A percentile compares a stretch with the other conserved stretches of the same genome.
These are phyloP conservation scores for Gadopsis bispinosus DNA, from an alignment of 2,797 vertebrate genomes.

Conservation along the genomic window DNA sequence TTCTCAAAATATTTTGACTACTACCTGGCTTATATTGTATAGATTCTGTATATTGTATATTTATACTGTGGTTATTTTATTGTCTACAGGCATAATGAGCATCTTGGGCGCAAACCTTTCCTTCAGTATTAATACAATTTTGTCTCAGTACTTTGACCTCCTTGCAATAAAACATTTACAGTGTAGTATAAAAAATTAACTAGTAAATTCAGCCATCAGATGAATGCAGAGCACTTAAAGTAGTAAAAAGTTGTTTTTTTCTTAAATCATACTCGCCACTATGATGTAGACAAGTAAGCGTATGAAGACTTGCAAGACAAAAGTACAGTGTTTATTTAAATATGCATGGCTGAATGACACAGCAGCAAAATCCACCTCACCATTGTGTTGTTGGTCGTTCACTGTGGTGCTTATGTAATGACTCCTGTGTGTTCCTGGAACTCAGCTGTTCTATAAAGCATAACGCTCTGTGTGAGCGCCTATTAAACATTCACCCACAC, in stretches of 20 bases:
- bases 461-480: slow-evolving; percentile 1
- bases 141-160: background rate
- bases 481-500: background rate
- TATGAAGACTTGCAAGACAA: background rate
- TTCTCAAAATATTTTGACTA: too few relatives aligned
- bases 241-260: too few relatives aligned
- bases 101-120: background rate
- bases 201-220: background rate
- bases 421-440: slow-evolving; percentile 10
- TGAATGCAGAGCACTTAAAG: background rate
- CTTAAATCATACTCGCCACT: too few relatives aligned
- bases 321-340: background rate
- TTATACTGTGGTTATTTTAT: background rate
- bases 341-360: background rate
- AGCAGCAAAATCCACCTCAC: background rate
- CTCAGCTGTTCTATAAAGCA: background rate
- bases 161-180: background rate
- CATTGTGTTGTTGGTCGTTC: background rate
- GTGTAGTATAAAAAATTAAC: background rate
- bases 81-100: background rate
- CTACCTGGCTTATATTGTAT: background rate
- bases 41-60: background rate
- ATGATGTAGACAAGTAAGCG: background rate
- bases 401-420: background rate
- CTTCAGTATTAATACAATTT: background rate